Conservation (phyloP, 1,140 invertebrate species). For the Frieseomelitta varia region DNA sequence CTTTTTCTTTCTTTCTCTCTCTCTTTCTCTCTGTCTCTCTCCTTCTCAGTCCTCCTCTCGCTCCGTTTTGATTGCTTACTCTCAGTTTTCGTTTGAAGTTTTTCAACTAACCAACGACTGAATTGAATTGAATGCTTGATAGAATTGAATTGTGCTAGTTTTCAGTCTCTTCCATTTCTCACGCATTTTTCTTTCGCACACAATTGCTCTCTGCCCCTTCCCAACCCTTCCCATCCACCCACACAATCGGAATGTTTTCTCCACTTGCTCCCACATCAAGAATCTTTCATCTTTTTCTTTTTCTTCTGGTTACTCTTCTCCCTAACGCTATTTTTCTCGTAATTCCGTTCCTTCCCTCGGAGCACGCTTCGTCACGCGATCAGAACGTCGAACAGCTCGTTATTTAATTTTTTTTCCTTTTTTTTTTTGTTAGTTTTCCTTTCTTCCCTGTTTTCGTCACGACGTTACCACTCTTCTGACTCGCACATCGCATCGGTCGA, state of each 20-base stretch:
- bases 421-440: background rate
- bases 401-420: background rate
- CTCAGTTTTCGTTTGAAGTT: background rate
- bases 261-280: background rate
- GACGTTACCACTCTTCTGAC: background rate
- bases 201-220: background rate
- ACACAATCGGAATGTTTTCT: background rate
- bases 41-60: background rate
- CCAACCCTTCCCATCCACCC: background rate
- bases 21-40: background rate
- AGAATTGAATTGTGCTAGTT: conserved; percentile 19
- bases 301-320: background rate
- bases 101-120: background rate
- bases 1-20: background rate
- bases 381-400: conserved; percentile 6
- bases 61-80: conserved; percentile 26
- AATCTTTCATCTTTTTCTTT: background rate
- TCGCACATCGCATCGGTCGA: no score
- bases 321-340: background rate
- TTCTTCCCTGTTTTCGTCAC: background rate
- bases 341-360: background rate
- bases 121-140: conserved; percentile 22
- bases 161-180: conserved; percentile 10
- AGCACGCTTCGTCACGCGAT: background rate
- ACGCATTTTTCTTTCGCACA: conserved; percentile 7